Conservation (phyloP, 2,888 invertebrate species). For the Salticus scenicus region DNA sequence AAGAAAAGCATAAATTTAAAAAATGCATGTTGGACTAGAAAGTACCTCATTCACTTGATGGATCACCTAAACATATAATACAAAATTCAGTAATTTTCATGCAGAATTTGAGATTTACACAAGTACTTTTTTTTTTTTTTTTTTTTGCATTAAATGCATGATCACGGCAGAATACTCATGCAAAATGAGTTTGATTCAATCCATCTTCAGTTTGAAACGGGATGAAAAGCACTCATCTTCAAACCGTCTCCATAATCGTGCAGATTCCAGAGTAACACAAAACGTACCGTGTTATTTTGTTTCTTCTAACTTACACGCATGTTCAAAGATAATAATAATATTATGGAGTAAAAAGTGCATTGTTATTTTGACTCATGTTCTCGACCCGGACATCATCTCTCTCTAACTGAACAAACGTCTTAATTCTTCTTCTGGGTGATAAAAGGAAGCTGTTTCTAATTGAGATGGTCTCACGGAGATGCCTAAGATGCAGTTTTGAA, state of each 20-base stretch:
- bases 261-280: not conserved
- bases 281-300: constrained; percentile 2
- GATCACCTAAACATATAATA: no score
- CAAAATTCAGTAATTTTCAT: no score
- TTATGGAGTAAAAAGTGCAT: not conserved
- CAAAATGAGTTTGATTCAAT: no score
- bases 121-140: no score
- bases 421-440: constrained; percentile 48
- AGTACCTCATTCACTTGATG: no score
- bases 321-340: not conserved
- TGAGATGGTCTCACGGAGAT: constrained; percentile 34
- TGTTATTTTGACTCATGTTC: constrained; percentile 10
- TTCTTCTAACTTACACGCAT: not conserved
- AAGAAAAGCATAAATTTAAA: no score
- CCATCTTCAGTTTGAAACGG: no score
- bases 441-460: constrained; percentile 31
- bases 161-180: no score
- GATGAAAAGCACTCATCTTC: not conserved
- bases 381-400: constrained; percentile 37
- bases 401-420: constrained; percentile 29
- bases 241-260: not conserved
- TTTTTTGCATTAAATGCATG: no score
- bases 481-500: constrained; percentile 3
- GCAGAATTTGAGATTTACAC: no score
- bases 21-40: no score